phyloP scores from a whole-genome alignment of 1,140 invertebrate genomes.

The Apis mellifera region DNA sequence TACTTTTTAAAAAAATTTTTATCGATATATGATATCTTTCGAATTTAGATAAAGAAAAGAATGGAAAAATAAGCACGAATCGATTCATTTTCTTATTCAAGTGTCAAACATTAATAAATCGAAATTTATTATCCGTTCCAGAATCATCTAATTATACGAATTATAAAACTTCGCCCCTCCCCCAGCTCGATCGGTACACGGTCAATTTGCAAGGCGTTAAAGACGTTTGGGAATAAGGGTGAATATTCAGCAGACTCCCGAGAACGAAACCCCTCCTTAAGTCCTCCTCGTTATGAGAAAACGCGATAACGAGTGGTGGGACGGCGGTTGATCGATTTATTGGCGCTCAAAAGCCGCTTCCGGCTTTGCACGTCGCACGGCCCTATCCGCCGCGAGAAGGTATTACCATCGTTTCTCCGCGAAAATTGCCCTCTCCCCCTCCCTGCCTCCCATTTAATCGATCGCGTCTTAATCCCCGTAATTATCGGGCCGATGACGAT shows the following conservation, averaged over 20 bases:
- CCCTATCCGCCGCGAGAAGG: not conserved
- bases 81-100: too few species aligned
- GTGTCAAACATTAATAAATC: too few species aligned
- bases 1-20: too few species aligned
- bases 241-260: not conserved
- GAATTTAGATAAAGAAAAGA: too few species aligned
- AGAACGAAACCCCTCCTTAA: not conserved
- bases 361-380: slow-evolving; percentile 20
- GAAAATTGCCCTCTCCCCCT: slow-evolving; percentile 10
- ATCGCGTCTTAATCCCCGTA: slow-evolving; percentile 35
- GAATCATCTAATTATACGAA: too few species aligned
- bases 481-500: slow-evolving; percentile 18
- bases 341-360: slow-evolving; percentile 11
- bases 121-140: too few species aligned
- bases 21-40: too few species aligned
- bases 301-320: slow-evolving; percentile 32
- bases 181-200: fast-evolving
- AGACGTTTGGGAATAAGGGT: not conserved
- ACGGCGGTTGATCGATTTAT: slow-evolving; percentile 41
- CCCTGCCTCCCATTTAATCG: slow-evolving; percentile 11
- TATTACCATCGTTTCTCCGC: not conserved
- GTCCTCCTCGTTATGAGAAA: slow-evolving; percentile 21
- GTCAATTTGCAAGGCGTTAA: not conserved
- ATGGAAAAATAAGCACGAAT: too few species aligned
- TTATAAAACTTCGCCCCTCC: too few species aligned